phyloP scores from a whole-genome alignment of 2,113 vertebrate genomes.

The Cyphomyrus discorhynchus region DNA sequence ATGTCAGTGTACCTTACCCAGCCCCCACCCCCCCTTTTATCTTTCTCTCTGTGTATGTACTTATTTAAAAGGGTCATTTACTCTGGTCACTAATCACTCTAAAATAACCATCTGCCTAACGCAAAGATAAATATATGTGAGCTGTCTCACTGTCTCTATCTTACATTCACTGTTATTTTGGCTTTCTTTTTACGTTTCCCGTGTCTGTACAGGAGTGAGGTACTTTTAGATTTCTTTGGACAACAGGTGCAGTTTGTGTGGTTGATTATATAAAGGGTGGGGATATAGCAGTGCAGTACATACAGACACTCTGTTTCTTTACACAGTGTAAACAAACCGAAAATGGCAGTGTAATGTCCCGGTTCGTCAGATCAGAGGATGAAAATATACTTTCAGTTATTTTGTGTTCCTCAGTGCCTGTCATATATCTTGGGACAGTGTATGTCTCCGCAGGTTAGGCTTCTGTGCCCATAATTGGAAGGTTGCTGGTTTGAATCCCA shows the following conservation, averaged over 20 bases:
- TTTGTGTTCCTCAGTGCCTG: background rate
- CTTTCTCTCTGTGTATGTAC: background rate
- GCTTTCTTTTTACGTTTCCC: background rate
- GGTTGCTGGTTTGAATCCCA: background rate
- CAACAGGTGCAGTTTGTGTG: background rate
- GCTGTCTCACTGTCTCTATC: background rate
- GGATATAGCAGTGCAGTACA: background rate
- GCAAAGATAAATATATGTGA: background rate
- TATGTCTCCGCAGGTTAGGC: background rate
- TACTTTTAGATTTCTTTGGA: conserved; percentile 12
- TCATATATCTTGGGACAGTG: background rate
- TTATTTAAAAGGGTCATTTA: background rate
- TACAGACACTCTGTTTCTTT: background rate
- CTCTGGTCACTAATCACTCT: background rate
- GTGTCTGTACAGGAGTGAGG: background rate
- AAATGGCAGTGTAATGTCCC: background rate
- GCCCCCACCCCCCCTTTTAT: background rate
- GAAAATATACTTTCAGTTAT: background rate
- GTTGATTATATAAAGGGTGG: background rate
- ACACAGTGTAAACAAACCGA: background rate
- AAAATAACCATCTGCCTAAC: background rate
- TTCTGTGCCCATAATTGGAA: background rate
- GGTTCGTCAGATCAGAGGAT: background rate
- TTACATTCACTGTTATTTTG: background rate
- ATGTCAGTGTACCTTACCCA: background rate